Conservation (phyloP, 2,113 vertebrate genomes). For the Ptyas mucosa region DNA sequence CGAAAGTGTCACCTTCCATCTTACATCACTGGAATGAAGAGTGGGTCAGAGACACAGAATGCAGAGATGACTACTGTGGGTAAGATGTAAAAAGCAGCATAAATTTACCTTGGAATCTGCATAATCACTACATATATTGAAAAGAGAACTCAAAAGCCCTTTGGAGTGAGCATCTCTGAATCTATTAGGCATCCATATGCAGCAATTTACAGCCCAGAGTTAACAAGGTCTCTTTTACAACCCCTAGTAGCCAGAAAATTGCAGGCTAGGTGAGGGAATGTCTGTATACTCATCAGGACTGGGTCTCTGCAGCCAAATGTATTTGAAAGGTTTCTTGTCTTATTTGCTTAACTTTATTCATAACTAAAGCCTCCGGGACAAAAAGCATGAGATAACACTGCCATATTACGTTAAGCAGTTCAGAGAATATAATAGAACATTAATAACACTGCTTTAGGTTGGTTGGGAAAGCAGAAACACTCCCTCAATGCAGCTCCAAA, state of each 20-base stretch:
- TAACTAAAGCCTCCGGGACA: constrained; percentile 34
- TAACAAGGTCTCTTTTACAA: constrained; percentile 34
- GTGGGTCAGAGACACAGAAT: neutral
- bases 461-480: neutral
- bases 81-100: constrained; percentile 31
- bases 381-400: constrained; percentile 2
- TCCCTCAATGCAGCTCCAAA: neutral
- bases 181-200: constrained; percentile 41
- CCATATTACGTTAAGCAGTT: constrained; percentile 39
- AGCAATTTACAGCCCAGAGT: constrained; percentile 46
- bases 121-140: neutral
- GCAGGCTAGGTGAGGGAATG: constrained; percentile 23
- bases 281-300: constrained; percentile 39
- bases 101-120: constrained; percentile 23
- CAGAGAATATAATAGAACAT: constrained; percentile 31
- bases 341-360: constrained; percentile 34
- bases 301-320: constrained; percentile 17
- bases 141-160: constrained; percentile 24
- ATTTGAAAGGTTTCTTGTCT: constrained; percentile 17
- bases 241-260: constrained; percentile 38
- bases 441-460: constrained; percentile 27
- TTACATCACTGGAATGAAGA: neutral
- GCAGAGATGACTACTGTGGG: constrained; percentile 3
- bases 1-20: neutral
- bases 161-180: constrained; percentile 30